Evolutionary conservation across 2,113 vertebrate species (phyloP), one percentile per base, ranked within the genome.

Genomic region (Tyto alba): DNA sequence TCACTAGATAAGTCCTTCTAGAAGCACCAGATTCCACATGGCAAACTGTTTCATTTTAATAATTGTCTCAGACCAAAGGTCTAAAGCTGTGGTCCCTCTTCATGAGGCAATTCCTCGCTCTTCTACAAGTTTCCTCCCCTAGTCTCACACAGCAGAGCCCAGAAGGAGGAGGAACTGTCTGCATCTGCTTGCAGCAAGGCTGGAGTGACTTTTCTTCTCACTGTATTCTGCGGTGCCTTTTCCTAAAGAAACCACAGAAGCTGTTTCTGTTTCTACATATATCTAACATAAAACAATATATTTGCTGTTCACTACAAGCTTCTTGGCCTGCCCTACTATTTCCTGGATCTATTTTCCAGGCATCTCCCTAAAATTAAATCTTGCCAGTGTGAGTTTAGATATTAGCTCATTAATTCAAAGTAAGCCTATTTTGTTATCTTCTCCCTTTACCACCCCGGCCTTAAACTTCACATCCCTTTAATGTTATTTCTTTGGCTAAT

Each of bases 381-480:
- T 69, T 43, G 26, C 25, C 22, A 55, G 26, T 56, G 6, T 48
- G 47, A 41, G 32, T 56, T 62, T 53, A 86, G n/a, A 13, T 18
- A 62, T 38, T 55, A 56, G n/a, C 30, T 81, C 16, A 15, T 26
- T 80, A 73, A 68, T 30, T 17, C 26, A 63, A 38, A 13, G 10
- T 38, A 50, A 52, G 15, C 10, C 43, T 43, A 38, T 30, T 43
- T 78, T 81, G 4, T 59, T 75, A 36, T 41, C 40, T 79, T 53
- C 20, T n/a, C 21, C 15, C 17, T 27, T 17, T 23, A 2, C 5
- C 3, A 3, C 8, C 34, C 7, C 9, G 10, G 16, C 21, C 19
- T 20, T 23, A 26, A 87, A 47, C 16, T 60, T 64, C 27, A 36
- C 26, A 48, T 25, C 4, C 32, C 32, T 36, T 34, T 26, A 21